Evolutionary conservation across 1,140 invertebrate species (phyloP).

Genomic region (Orius laevigatus): DNA sequence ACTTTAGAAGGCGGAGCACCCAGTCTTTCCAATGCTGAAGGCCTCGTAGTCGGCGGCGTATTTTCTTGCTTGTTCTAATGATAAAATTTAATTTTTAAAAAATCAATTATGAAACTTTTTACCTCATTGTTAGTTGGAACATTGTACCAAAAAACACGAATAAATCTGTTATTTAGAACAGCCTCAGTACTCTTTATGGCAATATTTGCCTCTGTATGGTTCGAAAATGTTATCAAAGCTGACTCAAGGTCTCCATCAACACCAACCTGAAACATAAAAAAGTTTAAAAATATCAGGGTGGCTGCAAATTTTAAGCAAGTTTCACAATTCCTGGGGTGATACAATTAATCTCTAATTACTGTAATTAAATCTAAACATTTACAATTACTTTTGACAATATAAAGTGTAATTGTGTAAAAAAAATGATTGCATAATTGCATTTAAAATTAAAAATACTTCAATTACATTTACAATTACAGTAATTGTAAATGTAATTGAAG

Average conservation of each 20-base stretch:
- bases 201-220: slow-evolving; percentile 72
- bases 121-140: slow-evolving; percentile 12
- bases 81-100: background rate
- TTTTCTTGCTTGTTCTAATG: slow-evolving; percentile 37
- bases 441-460: no score
- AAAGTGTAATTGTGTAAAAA: no score
- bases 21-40: slow-evolving; percentile 33
- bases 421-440: no score
- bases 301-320: no score
- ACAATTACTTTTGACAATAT: no score
- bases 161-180: slow-evolving; percentile 85
- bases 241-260: slow-evolving; percentile 83
- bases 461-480: no score
- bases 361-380: no score
- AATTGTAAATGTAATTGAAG: no score
- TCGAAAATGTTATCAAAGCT: slow-evolving; percentile 80
- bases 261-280: slow-evolving; percentile 39
- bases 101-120: background rate
- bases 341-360: no score
- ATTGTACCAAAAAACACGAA: slow-evolving; percentile 70
- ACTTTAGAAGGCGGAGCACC: slow-evolving; percentile 32
- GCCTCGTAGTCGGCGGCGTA: slow-evolving; percentile 29
- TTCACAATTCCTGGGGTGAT: no score
- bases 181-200: slow-evolving; percentile 90
- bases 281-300: slow-evolving; percentile 8